Evolutionary conservation across 2,888 invertebrate genomes (phyloP).

Genomic region (Trachelus stipa): DNA sequence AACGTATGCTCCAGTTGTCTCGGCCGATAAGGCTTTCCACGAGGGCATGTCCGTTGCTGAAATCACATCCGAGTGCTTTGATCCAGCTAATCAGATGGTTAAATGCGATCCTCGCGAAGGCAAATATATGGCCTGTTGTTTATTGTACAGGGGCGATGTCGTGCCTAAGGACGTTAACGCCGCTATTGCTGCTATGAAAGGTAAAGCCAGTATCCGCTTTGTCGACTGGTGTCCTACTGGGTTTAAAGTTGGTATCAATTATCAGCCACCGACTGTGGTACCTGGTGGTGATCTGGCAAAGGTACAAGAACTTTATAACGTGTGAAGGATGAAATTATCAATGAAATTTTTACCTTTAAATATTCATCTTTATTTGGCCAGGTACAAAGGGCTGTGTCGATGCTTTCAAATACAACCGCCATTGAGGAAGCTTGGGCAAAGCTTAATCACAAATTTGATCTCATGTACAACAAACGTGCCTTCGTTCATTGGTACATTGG

Average conservation of each 20-base stretch:
- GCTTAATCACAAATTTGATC: conserved; percentile 93
- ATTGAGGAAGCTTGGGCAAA: conserved; percentile 70
- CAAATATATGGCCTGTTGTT: conserved; percentile 91
- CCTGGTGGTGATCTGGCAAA: conserved; percentile 60
- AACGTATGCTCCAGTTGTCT: conserved; percentile 80
- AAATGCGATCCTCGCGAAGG: conserved; percentile 87
- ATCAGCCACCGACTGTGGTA: conserved; percentile 62
- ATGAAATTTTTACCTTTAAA: neutral
- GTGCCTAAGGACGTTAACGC: conserved; percentile 90
- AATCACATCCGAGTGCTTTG: conserved; percentile 90
- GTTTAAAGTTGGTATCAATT: conserved; percentile 79
- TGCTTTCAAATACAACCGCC: conserved; percentile 61
- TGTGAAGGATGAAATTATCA: neutral
- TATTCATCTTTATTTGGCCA: conserved; percentile 18
- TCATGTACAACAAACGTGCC: conserved; percentile 96
- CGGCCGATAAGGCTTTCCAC: conserved; percentile 79
- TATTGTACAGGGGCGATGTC: conserved; percentile 90
- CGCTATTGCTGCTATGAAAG: conserved; percentile 83
- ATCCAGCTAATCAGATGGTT: conserved; percentile 91
- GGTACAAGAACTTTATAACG: conserved; percentile 30
- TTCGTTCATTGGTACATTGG: conserved; percentile 96
- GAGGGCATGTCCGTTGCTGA: conserved; percentile 83
- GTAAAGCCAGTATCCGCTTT: conserved; percentile 82
- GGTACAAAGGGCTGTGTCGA: conserved; percentile 59
- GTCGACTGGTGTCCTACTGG: conserved; percentile 97